phyloP scores from a whole-genome alignment of 2,113 vertebrate species.

The Sarotherodon lohbergeri region DNA sequence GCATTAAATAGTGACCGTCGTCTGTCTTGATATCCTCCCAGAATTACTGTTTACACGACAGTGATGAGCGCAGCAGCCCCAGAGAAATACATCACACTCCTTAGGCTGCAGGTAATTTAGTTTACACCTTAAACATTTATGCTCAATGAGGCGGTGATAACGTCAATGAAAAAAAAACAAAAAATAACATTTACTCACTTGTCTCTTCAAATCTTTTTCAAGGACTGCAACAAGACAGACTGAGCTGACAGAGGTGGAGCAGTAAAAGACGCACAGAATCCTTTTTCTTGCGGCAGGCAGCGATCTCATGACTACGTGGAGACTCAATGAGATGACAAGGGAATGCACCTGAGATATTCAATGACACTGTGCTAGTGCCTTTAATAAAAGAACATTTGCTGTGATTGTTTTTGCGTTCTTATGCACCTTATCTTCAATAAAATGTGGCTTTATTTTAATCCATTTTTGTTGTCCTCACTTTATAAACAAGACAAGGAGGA shows the following conservation, averaged over 20 bases:
- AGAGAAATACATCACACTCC: slow-evolving; percentile 48
- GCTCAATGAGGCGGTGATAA: not conserved
- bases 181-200: not conserved
- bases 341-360: not conserved
- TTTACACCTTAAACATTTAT: not conserved
- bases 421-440: not conserved
- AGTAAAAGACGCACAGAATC: not conserved
- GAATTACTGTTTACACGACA: slow-evolving; percentile 70
- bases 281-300: not conserved
- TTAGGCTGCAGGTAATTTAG: slow-evolving; percentile 51
- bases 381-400: not conserved
- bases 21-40: slow-evolving; percentile 6
- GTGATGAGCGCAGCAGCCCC: slow-evolving; percentile 68
- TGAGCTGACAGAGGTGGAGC: not conserved
- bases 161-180: not conserved
- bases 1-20: not conserved
- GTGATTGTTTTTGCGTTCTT: not conserved
- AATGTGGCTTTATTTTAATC: not conserved
- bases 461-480: not conserved
- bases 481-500: not conserved
- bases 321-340: not conserved
- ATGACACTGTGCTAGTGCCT: not conserved
- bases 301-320: not conserved
- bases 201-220: not conserved
- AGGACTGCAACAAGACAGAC: slow-evolving; percentile 17